Conservation (phyloP, 2,888 invertebrate genomes). For the Drosophila affinis region DNA sequence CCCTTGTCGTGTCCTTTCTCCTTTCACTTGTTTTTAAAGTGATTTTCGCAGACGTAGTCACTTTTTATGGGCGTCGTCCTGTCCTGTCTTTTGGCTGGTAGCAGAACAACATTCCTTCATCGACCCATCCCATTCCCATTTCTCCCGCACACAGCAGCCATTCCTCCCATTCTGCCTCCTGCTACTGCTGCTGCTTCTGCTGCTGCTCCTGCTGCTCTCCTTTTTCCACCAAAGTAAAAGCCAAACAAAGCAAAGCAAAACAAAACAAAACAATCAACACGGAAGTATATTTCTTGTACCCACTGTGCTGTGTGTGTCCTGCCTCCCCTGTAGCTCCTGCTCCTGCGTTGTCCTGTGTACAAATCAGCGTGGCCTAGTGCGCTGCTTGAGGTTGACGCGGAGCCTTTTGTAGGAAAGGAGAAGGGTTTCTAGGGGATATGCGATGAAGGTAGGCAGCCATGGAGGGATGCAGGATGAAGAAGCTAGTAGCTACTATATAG, state of each 20-base stretch:
- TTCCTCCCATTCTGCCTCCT: not conserved
- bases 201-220: not conserved
- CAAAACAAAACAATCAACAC: slow-evolving; percentile 76
- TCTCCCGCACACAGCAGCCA: not conserved
- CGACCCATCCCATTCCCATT: not conserved
- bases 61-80: slow-evolving; percentile 72
- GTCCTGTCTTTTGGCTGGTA: slow-evolving; percentile 30
- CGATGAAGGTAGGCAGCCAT: no score
- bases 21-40: slow-evolving; percentile 77
- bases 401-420: slow-evolving; percentile 62
- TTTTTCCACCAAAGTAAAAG: slow-evolving; percentile 1
- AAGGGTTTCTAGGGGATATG: not conserved
- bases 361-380: slow-evolving; percentile 76
- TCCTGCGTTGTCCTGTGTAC: slow-evolving; percentile 43
- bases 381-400: slow-evolving; percentile 75
- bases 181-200: not conserved
- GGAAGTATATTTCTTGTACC: slow-evolving; percentile 66
- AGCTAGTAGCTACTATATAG: not conserved
- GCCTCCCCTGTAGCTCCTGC: slow-evolving; percentile 16
- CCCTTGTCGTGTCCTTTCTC: slow-evolving; percentile 32
- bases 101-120: slow-evolving; percentile 44
- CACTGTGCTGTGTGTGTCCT: slow-evolving; percentile 38
- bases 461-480: not conserved
- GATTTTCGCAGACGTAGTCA: slow-evolving; percentile 73
- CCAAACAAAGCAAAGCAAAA: slow-evolving; percentile 30